Percentiles rank a stretch among this genome's conserved stretches.
These are phyloP conservation scores for Amblyopsis rosae DNA, from an alignment of 2,113 vertebrate species.

Conservation along the genomic window DNA sequence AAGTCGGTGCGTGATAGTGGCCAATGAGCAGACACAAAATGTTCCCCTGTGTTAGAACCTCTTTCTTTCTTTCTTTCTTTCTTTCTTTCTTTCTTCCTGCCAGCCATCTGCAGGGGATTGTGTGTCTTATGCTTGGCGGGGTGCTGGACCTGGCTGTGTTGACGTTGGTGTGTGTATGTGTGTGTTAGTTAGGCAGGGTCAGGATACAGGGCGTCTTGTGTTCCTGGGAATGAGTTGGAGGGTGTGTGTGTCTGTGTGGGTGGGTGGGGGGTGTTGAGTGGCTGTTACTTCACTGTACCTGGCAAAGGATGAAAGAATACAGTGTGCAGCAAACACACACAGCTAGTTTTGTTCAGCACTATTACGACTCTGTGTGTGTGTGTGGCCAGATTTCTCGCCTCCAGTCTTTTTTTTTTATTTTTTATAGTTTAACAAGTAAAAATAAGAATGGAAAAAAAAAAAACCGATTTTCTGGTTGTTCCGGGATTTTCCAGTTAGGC, in stretches of 20 bases:
- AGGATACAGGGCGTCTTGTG: slow-evolving; percentile 51
- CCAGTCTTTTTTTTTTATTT: background rate
- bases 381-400: no score
- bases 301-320: slow-evolving; percentile 57
- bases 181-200: background rate
- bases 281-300: slow-evolving; percentile 25
- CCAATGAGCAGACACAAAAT: no score
- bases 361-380: background rate
- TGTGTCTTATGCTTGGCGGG: slow-evolving; percentile 28
- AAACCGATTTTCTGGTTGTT: no score
- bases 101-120: slow-evolving; percentile 16
- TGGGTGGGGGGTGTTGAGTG: slow-evolving; percentile 1
- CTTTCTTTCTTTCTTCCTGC: no score
- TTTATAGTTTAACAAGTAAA: no score
- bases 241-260: slow-evolving; percentile 20
- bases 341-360: background rate
- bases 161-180: background rate
- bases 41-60: no score
- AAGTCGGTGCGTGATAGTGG: background rate
- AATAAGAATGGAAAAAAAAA: background rate
- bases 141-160: slow-evolving; percentile 22
- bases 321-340: slow-evolving; percentile 39
- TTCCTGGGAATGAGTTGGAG: slow-evolving; percentile 29
- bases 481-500: background rate
- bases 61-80: background rate